phyloP scores from a whole-genome alignment of 2,888 invertebrate species.

The Argynnis bischoffii region DNA sequence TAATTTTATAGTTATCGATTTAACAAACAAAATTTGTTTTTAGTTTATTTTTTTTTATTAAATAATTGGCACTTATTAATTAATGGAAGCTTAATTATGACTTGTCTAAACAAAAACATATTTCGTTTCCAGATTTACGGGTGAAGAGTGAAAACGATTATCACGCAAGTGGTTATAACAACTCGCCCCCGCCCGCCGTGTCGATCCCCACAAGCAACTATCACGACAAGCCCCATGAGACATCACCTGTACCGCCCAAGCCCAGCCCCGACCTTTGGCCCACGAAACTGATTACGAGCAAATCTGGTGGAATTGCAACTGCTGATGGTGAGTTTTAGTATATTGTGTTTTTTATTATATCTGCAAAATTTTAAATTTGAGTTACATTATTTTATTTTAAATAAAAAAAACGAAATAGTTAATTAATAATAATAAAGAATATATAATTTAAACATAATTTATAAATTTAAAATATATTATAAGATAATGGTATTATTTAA shows the following conservation, averaged over 20 bases:
- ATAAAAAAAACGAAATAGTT: too few relatives aligned
- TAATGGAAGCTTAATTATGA: not conserved
- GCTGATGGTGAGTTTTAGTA: slow-evolving; percentile 86
- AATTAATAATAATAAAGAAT: too few relatives aligned
- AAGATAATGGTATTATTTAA: too few relatives aligned
- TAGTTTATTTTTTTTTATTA: not conserved
- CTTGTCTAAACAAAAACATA: not conserved
- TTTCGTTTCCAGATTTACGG: slow-evolving; percentile 84
- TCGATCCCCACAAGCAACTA: slow-evolving; percentile 73
- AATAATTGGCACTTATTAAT: not conserved
- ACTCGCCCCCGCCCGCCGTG: slow-evolving; percentile 82
- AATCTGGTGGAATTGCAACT: slow-evolving; percentile 91
- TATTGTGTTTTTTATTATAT: slow-evolving; percentile 5
- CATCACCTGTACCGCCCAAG: slow-evolving; percentile 80
- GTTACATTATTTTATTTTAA: too few relatives aligned
- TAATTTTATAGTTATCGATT: not conserved
- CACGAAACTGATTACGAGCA: slow-evolving; percentile 84
- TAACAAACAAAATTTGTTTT: slow-evolving; percentile 4
- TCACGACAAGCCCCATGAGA: slow-evolving; percentile 72
- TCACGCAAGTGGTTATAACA: slow-evolving; percentile 79
- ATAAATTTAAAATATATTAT: too few relatives aligned
- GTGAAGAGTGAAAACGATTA: slow-evolving; percentile 86
- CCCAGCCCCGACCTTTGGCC: slow-evolving; percentile 85
- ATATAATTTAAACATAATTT: too few relatives aligned
- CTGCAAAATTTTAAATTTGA: too few relatives aligned